A percentile compares a stretch with the other conserved stretches of the same genome.
Conservation (phyloP, 2,797 vertebrate genomes). For the Rhynchonycteris naso region DNA sequence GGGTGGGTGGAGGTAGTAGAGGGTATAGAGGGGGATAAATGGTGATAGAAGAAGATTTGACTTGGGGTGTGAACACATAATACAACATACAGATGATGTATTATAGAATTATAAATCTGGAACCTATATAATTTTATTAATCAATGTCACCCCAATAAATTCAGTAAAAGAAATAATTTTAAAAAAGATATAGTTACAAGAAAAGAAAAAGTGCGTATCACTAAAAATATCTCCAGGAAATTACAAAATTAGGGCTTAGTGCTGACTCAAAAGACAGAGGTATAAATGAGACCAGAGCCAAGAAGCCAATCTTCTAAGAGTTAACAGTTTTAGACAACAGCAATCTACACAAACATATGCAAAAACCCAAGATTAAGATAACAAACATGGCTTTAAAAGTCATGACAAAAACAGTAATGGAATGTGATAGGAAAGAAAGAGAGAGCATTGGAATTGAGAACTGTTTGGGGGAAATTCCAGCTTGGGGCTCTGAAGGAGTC, state of each 20-base stretch:
- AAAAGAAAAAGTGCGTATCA: background rate
- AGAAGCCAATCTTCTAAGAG: background rate
- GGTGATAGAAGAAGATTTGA: no score
- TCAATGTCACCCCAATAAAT: no score
- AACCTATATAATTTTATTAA: no score
- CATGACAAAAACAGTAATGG: background rate
- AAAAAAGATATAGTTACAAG: background rate
- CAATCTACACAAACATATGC: background rate
- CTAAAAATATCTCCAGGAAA: background rate
- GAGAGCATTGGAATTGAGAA: background rate
- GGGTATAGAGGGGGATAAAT: no score
- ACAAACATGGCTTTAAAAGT: background rate
- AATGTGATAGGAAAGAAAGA: background rate
- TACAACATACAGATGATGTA: no score
- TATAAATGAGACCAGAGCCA: background rate
- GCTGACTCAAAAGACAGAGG: background rate
- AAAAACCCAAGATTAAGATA: background rate
- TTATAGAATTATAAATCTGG: no score
- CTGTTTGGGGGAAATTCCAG: background rate
- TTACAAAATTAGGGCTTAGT: background rate
- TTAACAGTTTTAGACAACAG: background rate
- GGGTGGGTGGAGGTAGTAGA: no score
- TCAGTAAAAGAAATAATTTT: no score
- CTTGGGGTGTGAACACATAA: no score
- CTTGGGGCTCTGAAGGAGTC: background rate